Base-by-base conservation (phyloP, 2,888 invertebrate species). In the Deilephila porcellus region DNA sequence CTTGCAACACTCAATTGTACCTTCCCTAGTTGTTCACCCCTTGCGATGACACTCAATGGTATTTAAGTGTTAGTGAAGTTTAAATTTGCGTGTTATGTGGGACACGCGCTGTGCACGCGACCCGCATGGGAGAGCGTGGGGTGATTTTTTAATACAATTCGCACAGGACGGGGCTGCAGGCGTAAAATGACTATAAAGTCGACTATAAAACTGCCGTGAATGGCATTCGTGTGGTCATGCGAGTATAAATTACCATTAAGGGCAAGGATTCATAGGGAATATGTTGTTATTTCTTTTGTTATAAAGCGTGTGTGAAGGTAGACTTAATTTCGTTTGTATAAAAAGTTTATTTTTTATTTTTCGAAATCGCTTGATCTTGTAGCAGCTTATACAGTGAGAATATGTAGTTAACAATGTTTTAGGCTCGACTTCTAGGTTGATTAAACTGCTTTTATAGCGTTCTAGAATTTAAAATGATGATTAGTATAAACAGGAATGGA, bases 81-180 rank as follows among this genome's bases (percentile, higher is more conserved):
- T 82, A 88, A 91, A 93, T 92, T 92, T 86, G 90, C 90, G 88
- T 90, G 84, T 83, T 85, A 94, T 93, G 90, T 85, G 93, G 92
- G 93, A 91, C 94, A 94, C 93, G 93, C 91, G 93, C 85, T 59
- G 59, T 74, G 81, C 94, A 94, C 93, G 89, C 92, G 94, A 92
- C 93, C 94, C 93, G 93, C 93, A 93, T 93, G 82, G 75, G 83
- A 83, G 79, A 81, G 74, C 71, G 74, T 80, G 75, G 85, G 87
- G 88, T 82, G 81, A 84, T 85, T 88, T 86, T 84, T 84, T 85
- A 80, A 79, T 81, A 83, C 81, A 82, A 87, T 91, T 91, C 81
- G 91, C 90, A 85, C 89, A 86, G 85, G 83, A 84, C 83, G 82
- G 80, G 83, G 83, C 83, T 84, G 84, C 80, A 80, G 77, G 78